These are phyloP conservation scores for Thalassarche chlororhynchos DNA, from an alignment of 2,113 vertebrate species.

Conservation along the genomic window DNA sequence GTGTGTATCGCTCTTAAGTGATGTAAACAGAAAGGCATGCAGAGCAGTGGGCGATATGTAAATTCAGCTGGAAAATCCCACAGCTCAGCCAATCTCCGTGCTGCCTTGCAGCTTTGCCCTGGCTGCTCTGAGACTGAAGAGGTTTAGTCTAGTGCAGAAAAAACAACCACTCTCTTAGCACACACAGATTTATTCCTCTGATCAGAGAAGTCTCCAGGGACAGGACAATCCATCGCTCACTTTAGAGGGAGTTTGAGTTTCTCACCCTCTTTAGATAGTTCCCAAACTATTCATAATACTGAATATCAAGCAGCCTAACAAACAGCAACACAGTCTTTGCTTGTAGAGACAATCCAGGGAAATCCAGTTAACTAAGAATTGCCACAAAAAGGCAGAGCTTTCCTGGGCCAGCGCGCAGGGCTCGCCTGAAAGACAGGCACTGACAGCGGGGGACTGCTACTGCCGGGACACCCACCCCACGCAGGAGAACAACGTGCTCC, in stretches of 20 bases:
- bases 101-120: neutral
- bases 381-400: neutral
- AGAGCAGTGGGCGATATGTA: conserved; percentile 60
- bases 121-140: neutral
- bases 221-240: fast-evolving
- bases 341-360: neutral
- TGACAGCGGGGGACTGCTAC: neutral
- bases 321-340: neutral
- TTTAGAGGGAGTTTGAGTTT: neutral
- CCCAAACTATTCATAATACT: neutral
- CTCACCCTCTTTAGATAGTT: neutral
- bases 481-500: neutral
- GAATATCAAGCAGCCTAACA: neutral
- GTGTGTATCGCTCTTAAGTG: conserved; percentile 35
- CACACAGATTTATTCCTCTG: neutral
- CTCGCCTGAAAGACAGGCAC: fast-evolving
- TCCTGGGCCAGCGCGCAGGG: neutral
- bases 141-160: neutral
- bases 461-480: neutral
- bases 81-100: conserved; percentile 51
- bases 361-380: neutral
- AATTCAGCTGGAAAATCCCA: conserved; percentile 66
- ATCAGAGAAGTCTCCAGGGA: neutral
- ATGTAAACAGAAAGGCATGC: conserved; percentile 82
- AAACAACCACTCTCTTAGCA: neutral